Conservation (phyloP, 2,888 invertebrate species). For the Rugalucina vietnamica region DNA sequence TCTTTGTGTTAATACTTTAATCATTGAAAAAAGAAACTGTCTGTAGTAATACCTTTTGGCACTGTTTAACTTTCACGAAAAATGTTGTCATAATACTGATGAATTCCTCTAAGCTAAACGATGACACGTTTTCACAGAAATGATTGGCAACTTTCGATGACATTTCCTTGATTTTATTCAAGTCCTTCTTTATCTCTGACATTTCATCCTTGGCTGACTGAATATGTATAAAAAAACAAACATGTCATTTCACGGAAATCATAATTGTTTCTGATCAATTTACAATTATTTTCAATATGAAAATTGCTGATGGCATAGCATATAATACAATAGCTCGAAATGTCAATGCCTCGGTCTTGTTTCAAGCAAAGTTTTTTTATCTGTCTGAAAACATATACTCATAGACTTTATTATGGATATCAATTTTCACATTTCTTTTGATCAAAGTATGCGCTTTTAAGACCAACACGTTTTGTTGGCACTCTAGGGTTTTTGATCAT, state of each 20-base stretch:
- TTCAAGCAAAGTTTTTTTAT: too few relatives aligned
- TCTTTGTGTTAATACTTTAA: too few relatives aligned
- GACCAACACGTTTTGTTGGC: too few relatives aligned
- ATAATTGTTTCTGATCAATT: background rate
- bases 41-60: slow-evolving; percentile 84
- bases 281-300: background rate
- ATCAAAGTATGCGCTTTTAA: too few relatives aligned
- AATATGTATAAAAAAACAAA: slow-evolving; percentile 1
- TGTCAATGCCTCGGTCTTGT: background rate
- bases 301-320: background rate
- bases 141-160: slow-evolving; percentile 93
- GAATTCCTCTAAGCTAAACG: slow-evolving; percentile 97
- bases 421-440: too few relatives aligned
- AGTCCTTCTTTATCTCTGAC: slow-evolving; percentile 87
- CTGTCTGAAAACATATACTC: too few relatives aligned
- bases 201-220: slow-evolving; percentile 78
- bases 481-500: too few relatives aligned
- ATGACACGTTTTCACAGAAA: slow-evolving; percentile 95
- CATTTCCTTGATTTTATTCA: slow-evolving; percentile 92
- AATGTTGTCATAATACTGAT: slow-evolving; percentile 95
- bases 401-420: too few relatives aligned
- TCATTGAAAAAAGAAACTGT: too few relatives aligned
- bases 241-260: background rate
- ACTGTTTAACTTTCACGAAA: slow-evolving; percentile 87
- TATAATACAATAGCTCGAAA: background rate